Percentiles rank a stretch among this genome's conserved stretches.
These are phyloP conservation scores for Hedychridium roseum DNA, from an alignment of 2,888 invertebrate species.

Conservation along the genomic window DNA sequence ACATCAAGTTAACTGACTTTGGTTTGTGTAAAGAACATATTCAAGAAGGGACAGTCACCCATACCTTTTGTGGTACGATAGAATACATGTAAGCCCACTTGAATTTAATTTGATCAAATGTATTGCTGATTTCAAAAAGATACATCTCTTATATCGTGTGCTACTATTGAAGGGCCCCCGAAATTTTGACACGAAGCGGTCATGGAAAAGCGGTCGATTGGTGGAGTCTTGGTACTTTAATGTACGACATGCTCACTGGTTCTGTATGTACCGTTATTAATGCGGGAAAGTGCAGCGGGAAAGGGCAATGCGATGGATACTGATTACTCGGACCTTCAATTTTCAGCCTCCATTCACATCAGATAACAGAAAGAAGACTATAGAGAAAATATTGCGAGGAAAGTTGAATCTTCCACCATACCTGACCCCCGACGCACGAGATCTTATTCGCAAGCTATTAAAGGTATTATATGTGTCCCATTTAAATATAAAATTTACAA, in stretches of 20 bases:
- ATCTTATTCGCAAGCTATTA: conserved; percentile 88
- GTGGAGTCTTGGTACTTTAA: conserved; percentile 99
- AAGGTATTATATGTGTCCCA: no score
- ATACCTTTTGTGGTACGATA: conserved; percentile 99
- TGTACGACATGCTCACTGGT: conserved; percentile 99
- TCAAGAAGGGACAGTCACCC: conserved; percentile 89
- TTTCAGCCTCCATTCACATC: conserved; percentile 95
- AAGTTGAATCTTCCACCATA: conserved; percentile 95
- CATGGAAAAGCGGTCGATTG: conserved; percentile 99
- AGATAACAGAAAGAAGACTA: conserved; percentile 96
- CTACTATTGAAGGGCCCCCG: conserved; percentile 84
- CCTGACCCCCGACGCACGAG: conserved; percentile 93
- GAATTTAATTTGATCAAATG: background rate
- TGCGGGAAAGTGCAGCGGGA: background rate
- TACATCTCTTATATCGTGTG: conserved; percentile 19
- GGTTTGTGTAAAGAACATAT: conserved; percentile 60
- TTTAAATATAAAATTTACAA: no score
- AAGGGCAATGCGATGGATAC: background rate
- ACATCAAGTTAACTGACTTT: conserved; percentile 68
- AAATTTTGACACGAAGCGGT: conserved; percentile 94
- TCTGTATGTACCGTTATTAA: conserved; percentile 71
- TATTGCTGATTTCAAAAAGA: background rate
- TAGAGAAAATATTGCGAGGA: conserved; percentile 97
- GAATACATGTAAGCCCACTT: conserved; percentile 89
- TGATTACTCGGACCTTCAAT: no score